Evolutionary conservation across 1,140 invertebrate genomes (phyloP).

Genomic region (Nasonia longicornis): DNA sequence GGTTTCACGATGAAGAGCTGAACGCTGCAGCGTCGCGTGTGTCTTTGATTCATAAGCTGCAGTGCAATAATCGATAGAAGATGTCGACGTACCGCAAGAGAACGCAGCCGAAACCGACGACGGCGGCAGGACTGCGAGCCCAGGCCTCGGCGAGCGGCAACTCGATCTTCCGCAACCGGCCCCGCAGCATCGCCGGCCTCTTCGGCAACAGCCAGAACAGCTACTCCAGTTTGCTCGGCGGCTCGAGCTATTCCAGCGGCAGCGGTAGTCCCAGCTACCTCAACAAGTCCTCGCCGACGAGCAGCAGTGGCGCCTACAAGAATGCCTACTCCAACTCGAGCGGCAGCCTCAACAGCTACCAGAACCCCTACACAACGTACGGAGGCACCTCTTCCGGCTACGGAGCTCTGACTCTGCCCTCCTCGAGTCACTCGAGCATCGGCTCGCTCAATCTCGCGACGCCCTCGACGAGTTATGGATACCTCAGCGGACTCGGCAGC

Average conservation of each 20-base stretch:
- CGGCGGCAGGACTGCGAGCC: slow-evolving; percentile 65
- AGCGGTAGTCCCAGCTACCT: slow-evolving; percentile 40
- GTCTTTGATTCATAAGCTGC: too few species aligned
- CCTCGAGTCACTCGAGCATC: slow-evolving; percentile 55
- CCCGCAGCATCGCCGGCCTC: slow-evolving; percentile 65
- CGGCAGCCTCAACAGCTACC: slow-evolving; percentile 70
- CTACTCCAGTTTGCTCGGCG: slow-evolving; percentile 59
- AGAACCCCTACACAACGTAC: slow-evolving; percentile 69
- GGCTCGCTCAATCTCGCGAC: slow-evolving; percentile 68
- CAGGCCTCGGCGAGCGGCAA: slow-evolving; percentile 67
- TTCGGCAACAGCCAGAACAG: slow-evolving; percentile 60
- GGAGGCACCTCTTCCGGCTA: slow-evolving; percentile 76
- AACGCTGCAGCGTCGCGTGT: neutral
- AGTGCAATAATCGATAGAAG: neutral
- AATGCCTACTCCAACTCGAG: slow-evolving; percentile 61
- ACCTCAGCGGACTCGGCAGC: slow-evolving; percentile 55
- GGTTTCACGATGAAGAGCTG: neutral
- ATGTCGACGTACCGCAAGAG: slow-evolving; percentile 66
- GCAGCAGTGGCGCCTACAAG: slow-evolving; percentile 49
- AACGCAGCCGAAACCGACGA: slow-evolving; percentile 64
- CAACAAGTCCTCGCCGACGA: slow-evolving; percentile 51
- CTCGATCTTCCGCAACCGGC: slow-evolving; percentile 67
- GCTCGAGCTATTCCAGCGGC: slow-evolving; percentile 60
- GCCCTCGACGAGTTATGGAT: slow-evolving; percentile 69
- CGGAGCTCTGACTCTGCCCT: slow-evolving; percentile 72